A percentile compares a stretch with the other conserved stretches of the same genome.
phyloP scores from a whole-genome alignment of 2,113 vertebrate genomes.

The Gallinago jamesoni region DNA sequence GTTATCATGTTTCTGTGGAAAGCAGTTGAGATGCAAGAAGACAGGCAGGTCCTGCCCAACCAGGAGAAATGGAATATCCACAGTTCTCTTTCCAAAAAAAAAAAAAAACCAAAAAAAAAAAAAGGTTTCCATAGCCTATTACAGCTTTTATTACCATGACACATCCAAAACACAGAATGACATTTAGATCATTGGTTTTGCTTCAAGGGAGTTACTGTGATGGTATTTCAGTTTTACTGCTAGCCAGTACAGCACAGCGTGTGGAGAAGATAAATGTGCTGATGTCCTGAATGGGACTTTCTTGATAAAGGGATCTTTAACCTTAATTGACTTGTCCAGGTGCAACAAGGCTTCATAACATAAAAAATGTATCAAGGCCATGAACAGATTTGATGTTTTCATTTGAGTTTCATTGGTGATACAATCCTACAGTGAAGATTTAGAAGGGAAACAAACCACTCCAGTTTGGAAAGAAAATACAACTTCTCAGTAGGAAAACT shows the following conservation, averaged over 20 bases:
- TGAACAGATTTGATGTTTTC: not conserved
- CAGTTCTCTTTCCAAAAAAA: not conserved
- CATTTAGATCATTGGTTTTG: not conserved
- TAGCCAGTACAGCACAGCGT: not conserved
- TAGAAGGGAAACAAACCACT: not conserved
- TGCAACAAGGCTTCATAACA: not conserved
- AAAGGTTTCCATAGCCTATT: not conserved
- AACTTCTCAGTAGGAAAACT: not conserved
- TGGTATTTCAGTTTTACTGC: not conserved
- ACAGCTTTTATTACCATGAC: not conserved
- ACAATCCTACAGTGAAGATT: not conserved
- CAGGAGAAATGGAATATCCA: not conserved
- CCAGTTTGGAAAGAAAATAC: not conserved
- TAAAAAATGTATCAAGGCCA: not conserved
- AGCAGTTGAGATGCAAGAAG: not conserved
- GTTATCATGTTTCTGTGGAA: not conserved
- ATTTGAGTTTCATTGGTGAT: not conserved
- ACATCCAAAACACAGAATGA: not conserved
- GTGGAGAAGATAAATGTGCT: not conserved
- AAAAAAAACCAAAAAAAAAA: not conserved
- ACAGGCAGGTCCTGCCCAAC: not conserved
- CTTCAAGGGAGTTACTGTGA: not conserved
- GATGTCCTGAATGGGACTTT: not conserved
- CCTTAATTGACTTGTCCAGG: not conserved
- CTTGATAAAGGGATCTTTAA: not conserved